Evolutionary conservation across 2,888 invertebrate genomes (phyloP).

Genomic region (Ceraclea dissimilis): DNA sequence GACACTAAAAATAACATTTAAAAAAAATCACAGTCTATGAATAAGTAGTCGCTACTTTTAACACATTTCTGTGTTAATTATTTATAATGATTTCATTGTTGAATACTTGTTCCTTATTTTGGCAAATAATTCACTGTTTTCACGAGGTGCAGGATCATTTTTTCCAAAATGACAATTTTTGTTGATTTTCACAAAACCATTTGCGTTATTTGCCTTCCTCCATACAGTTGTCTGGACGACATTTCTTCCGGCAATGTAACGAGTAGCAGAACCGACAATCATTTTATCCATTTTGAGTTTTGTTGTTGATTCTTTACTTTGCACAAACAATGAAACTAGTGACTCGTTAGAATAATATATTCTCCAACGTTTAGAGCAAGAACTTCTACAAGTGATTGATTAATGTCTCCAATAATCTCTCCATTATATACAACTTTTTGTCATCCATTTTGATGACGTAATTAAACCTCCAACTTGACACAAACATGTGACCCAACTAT

Average conservation of each 20-base stretch:
- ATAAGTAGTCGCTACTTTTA: no score
- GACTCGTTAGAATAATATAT: not conserved
- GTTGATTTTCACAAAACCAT: slow-evolving; percentile 49
- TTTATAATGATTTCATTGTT: no score
- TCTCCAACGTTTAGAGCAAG: not conserved
- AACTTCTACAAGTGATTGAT: no score
- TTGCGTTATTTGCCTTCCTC: slow-evolving; percentile 50
- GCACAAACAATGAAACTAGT: not conserved
- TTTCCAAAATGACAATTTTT: slow-evolving; percentile 52
- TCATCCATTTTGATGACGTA: not conserved
- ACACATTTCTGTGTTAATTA: no score
- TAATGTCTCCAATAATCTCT: not conserved
- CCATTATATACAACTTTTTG: not conserved
- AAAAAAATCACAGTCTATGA: no score
- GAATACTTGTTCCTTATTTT: slow-evolving; percentile 41
- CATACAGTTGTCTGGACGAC: slow-evolving; percentile 73
- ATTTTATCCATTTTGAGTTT: slow-evolving; percentile 41
- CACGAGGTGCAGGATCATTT: slow-evolving; percentile 37
- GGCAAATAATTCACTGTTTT: slow-evolving; percentile 44
- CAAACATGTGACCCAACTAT: no score
- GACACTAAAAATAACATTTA: no score
- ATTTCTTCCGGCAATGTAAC: slow-evolving; percentile 65
- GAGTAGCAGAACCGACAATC: slow-evolving; percentile 61
- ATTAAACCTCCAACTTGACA: not conserved
- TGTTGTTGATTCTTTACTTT: not conserved